Percentiles rank a stretch among this genome's conserved stretches.
Conservation (phyloP, 2,113 vertebrate species). For the Engraulis encrasicolus region DNA sequence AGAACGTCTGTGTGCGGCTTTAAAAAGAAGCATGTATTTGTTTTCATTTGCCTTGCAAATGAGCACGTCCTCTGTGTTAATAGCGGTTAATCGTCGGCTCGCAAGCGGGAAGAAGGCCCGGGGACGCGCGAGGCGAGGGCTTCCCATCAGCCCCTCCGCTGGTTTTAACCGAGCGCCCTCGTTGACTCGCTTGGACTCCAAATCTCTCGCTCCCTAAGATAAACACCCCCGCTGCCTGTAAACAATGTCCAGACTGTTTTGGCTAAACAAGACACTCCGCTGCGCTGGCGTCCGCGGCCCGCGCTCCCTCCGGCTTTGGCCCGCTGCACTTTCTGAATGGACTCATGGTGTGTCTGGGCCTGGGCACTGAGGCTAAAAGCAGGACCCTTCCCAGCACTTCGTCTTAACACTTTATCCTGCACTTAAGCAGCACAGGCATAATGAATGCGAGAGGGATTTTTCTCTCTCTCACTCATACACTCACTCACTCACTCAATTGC, state of each 20-base stretch:
- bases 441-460: neutral
- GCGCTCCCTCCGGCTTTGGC: conserved; percentile 6
- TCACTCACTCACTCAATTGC: neutral
- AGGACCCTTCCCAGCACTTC: conserved; percentile 14
- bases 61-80: neutral
- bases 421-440: conserved; percentile 1
- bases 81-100: neutral
- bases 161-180: conserved; percentile 6
- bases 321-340: conserved; percentile 46
- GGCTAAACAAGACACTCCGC: conserved; percentile 45
- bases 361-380: conserved; percentile 25
- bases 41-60: conserved; percentile 16
- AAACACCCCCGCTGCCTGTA: conserved; percentile 35
- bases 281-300: conserved; percentile 22
- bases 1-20: neutral
- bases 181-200: conserved; percentile 28
- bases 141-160: conserved; percentile 8
- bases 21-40: neutral
- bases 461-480: neutral
- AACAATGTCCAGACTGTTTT: conserved; percentile 55
- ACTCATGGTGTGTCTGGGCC: conserved; percentile 39
- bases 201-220: conserved; percentile 40
- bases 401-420: conserved; percentile 32
- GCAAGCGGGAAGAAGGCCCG: neutral
- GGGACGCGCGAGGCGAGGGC: neutral